phyloP scores from a whole-genome alignment of 2,888 invertebrate species.

The Tipula helvola region DNA sequence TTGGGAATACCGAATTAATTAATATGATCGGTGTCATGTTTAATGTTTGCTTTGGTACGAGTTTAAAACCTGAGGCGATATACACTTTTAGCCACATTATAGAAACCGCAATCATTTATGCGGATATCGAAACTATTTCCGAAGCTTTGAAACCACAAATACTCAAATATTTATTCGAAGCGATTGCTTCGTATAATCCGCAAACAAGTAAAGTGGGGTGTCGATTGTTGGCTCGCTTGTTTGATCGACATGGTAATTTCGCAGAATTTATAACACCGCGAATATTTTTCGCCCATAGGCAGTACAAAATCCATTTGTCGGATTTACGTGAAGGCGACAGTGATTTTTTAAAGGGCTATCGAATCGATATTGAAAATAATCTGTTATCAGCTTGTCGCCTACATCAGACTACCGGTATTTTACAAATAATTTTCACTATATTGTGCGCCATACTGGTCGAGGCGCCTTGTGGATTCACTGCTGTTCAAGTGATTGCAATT shows the following conservation, averaged over 20 bases:
- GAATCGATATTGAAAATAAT: background rate
- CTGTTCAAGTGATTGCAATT: slow-evolving; percentile 44
- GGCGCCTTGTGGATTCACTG: slow-evolving; percentile 48
- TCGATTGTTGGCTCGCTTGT: slow-evolving; percentile 40
- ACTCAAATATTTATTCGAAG: slow-evolving; percentile 36
- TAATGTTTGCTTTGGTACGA: slow-evolving; percentile 24
- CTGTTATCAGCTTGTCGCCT: slow-evolving; percentile 35
- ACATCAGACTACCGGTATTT: slow-evolving; percentile 38
- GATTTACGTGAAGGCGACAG: slow-evolving; percentile 24
- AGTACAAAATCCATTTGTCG: slow-evolving; percentile 36
- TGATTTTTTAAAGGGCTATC: background rate
- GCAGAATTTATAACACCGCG: slow-evolving; percentile 38
- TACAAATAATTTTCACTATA: slow-evolving; percentile 42
- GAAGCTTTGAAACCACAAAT: slow-evolving; percentile 38
- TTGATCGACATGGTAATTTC: slow-evolving; percentile 43
- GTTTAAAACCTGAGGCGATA: slow-evolving; percentile 34
- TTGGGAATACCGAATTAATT: background rate
- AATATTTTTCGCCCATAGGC: slow-evolving; percentile 36
- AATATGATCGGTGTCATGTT: background rate
- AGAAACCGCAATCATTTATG: slow-evolving; percentile 40
- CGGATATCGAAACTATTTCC: slow-evolving; percentile 33
- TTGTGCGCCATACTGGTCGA: slow-evolving; percentile 44
- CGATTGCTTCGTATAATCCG: slow-evolving; percentile 38
- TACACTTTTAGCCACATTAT: slow-evolving; percentile 42
- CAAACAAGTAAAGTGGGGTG: slow-evolving; percentile 42